Base-by-base conservation (phyloP, 1,140 invertebrate genomes). In the Dufourea novaeangliae region DNA sequence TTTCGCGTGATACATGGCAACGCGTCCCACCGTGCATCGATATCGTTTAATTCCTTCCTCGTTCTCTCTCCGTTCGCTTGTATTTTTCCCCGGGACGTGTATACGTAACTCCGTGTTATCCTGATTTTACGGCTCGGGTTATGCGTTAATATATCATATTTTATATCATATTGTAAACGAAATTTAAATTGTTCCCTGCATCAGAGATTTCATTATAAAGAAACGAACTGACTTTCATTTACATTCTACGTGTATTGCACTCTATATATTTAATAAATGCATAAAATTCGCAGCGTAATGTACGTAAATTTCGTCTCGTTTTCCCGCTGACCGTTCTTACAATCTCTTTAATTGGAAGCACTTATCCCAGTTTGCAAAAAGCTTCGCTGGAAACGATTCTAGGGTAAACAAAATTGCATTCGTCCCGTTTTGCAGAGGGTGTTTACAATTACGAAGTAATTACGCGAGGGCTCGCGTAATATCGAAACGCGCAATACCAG, bases 1-100 rank as follows among this genome's bases (percentile, higher is more conserved):
- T 79, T 59, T 57, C 44, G 29, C 61, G 73, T 74, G 76, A 74
- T 78, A 41, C 39, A 72, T 70, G 56, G 52, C 54, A 27, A 52
- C 29, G 54, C 7, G 64, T 44, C 39, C 34, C 27, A 7, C n/a
- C n/a, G 25, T 25, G 20, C 64, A 27, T 69, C 62, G 52, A 67
- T 76, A 39, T 69, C 63, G 34, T 29, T 74, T 57, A 17, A 67
- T 57, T 75, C 14, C 62, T 57, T 66, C 72, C 52, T 54, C 50
- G 52, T 67, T 56, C 39, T 10, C 1, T 37, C 32, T 8, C 17
- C 10, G 1, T 41, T 27, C n/a, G 14, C 2, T 32, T 34, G 2
- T 0, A 0, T 12, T n/a, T 57, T 32, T 22, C 2, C 20, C 1
- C 2, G 0, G 22, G 11, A 27, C 59, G 59, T 22, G 3, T 37